Evolutionary conservation across 2,888 invertebrate species (phyloP).

Genomic region (Psylliodes chrysocephalus): DNA sequence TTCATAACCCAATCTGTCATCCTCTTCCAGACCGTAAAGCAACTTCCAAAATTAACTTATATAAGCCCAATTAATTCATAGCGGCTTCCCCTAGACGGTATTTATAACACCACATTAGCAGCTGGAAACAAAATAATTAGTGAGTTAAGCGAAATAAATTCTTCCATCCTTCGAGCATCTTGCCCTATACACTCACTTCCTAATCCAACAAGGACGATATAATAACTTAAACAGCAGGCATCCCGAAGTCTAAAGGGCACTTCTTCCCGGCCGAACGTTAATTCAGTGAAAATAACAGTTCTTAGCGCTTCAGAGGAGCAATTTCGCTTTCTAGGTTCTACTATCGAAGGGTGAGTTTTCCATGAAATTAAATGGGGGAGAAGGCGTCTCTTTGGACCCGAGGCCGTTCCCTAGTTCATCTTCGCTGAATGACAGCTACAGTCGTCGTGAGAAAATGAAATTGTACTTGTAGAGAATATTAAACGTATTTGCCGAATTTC

Average conservation of each 20-base stretch:
- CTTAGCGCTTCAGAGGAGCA: neutral
- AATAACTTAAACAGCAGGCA: slow-evolving; percentile 18
- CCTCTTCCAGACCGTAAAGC: neutral
- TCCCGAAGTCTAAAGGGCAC: neutral
- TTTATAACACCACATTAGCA: slow-evolving; percentile 16
- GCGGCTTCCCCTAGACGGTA: neutral
- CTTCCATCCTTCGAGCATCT: slow-evolving; percentile 5
- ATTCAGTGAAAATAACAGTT: slow-evolving; percentile 12
- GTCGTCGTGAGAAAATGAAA: slow-evolving; percentile 45
- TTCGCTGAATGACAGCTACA: slow-evolving; percentile 40
- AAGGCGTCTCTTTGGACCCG: slow-evolving; percentile 29
- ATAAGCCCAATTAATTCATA: slow-evolving; percentile 7
- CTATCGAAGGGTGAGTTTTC: slow-evolving; percentile 10
- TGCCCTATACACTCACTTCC: neutral
- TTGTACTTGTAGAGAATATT: slow-evolving; percentile 44
- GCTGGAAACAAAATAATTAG: slow-evolving; percentile 22
- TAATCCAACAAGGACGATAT: slow-evolving; percentile 17
- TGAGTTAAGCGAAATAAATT: slow-evolving; percentile 11
- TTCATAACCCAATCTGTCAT: neutral
- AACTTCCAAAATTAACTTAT: slow-evolving; percentile 13
- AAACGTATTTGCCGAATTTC: slow-evolving; percentile 34
- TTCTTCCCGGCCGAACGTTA: slow-evolving; percentile 6
- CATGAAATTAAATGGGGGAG: slow-evolving; percentile 7
- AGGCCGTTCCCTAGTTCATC: slow-evolving; percentile 33
- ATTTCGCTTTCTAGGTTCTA: slow-evolving; percentile 9